These are phyloP conservation scores for Porites evermanni DNA, from an alignment of 92 coral and sea anemone species.

Conservation along the genomic window DNA sequence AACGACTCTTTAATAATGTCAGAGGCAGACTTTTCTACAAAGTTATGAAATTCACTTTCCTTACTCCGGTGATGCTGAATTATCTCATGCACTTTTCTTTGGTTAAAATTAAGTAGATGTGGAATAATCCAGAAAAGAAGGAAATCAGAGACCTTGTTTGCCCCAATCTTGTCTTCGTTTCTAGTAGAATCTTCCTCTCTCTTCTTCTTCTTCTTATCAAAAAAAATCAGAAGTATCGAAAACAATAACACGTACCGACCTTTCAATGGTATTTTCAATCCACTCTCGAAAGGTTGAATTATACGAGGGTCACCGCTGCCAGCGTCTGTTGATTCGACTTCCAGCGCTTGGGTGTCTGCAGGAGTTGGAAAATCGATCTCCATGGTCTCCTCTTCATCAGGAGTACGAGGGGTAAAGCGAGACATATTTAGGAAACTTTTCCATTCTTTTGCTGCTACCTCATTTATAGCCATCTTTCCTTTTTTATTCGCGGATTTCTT, in stretches of 20 bases:
- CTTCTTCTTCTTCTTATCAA: constrained; percentile 7
- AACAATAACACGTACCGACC: constrained; percentile 22
- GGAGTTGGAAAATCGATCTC: constrained; percentile 16
- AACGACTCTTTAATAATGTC: background rate
- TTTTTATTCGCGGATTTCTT: constrained; percentile 41
- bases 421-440: constrained; percentile 2
- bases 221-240: constrained; percentile 43
- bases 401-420: constrained; percentile 1
- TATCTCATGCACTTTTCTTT: constrained; percentile 17
- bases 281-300: constrained; percentile 20
- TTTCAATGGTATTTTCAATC: constrained; percentile 30
- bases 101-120: constrained; percentile 22
- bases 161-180: constrained; percentile 20
- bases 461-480: constrained; percentile 18
- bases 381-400: background rate
- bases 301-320: background rate
- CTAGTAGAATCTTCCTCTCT: background rate
- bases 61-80: background rate
- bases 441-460: constrained; percentile 44
- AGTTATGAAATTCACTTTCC: background rate
- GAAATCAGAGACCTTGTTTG: constrained; percentile 52
- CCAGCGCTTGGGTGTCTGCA: background rate
- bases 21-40: background rate
- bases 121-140: constrained; percentile 48
- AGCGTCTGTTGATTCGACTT: background rate